phyloP scores from a whole-genome alignment of 2,113 vertebrate species.

The Alligator sinensis region DNA sequence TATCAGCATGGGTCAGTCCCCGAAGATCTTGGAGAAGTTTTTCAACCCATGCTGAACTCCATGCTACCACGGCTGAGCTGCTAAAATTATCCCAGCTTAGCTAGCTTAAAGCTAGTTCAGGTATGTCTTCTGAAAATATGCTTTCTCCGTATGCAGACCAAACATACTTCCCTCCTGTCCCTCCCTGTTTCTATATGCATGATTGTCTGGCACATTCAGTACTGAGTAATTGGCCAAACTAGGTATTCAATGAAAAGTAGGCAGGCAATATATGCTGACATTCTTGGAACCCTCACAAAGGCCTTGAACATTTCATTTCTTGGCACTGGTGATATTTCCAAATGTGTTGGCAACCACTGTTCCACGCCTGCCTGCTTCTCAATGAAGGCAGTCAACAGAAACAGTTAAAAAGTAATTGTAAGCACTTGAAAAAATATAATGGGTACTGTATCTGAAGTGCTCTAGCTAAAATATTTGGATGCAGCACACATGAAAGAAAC shows the following conservation, averaged over 20 bases:
- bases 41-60: not conserved
- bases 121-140: not conserved
- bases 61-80: not conserved
- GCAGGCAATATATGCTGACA: conserved; percentile 60
- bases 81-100: not conserved
- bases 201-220: conserved; percentile 59
- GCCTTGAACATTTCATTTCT: conserved; percentile 63
- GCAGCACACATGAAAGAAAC: not conserved
- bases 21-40: not conserved
- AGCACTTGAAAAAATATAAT: conserved; percentile 49
- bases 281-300: conserved; percentile 73
- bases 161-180: not conserved
- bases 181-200: conserved; percentile 52
- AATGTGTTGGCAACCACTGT: conserved; percentile 35
- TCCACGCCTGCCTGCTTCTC: conserved; percentile 26
- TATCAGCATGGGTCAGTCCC: too few relatives aligned
- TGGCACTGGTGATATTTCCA: conserved; percentile 54
- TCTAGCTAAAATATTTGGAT: conserved; percentile 16
- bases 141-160: conserved; percentile 5
- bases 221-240: conserved; percentile 58
- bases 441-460: not conserved
- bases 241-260: conserved; percentile 67
- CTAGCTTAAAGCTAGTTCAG: not conserved
- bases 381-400: not conserved
- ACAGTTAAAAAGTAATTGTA: conserved; percentile 2